Conservation (phyloP, 2,797 vertebrate species). For the Alectoris magna region DNA sequence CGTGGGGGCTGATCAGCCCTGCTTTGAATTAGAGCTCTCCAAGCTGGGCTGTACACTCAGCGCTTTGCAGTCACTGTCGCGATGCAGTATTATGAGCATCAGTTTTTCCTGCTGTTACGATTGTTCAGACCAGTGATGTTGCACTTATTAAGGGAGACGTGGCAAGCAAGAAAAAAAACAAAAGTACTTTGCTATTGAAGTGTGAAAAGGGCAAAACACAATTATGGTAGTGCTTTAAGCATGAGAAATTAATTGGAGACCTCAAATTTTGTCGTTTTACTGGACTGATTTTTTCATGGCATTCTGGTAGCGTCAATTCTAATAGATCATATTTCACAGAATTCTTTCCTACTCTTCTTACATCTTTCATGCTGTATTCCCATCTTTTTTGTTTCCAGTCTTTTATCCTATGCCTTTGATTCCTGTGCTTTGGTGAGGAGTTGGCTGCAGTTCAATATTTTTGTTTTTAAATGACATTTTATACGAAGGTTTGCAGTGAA, state of each 20-base stretch:
- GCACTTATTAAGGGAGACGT: neutral
- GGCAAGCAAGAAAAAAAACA: neutral
- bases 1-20: neutral
- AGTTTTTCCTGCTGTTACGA: neutral
- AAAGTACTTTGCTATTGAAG: neutral
- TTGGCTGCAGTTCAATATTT: neutral
- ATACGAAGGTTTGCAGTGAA: neutral
- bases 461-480: neutral
- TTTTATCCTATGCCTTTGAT: neutral
- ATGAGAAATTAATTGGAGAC: neutral
- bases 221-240: neutral
- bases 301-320: neutral
- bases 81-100: neutral
- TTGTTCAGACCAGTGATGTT: neutral
- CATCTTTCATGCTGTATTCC: neutral
- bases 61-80: neutral
- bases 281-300: neutral
- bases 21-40: slow-evolving; percentile 53
- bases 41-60: neutral
- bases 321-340: neutral
- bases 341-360: neutral
- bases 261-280: neutral
- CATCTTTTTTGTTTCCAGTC: neutral
- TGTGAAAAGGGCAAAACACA: neutral
- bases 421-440: neutral